Base-by-base conservation (phyloP, 2,113 vertebrate species). In the Donacobius atricapilla region DNA sequence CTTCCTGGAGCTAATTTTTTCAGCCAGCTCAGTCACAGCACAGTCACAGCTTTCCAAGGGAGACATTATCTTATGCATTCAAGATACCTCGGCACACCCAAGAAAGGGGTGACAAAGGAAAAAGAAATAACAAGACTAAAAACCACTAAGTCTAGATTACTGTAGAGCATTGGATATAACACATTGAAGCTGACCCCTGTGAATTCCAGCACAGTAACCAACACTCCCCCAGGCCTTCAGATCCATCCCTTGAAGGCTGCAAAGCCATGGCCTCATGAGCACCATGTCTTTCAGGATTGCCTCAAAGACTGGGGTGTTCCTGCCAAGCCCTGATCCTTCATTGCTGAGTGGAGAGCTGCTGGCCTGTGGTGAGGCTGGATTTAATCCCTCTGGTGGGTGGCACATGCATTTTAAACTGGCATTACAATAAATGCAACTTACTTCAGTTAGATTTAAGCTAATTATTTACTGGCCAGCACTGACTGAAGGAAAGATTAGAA, bases 191-290 rank as follows among this genome's bases (percentile, higher is more conserved):
- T 71, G 69, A 54, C 9, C 13, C 7, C 13, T 42, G 30, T 40
- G 78, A 17, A 39, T 33, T 35, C 30, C 44, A 78, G 61, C 20
- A 53, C 48, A 64, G 6, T 37, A 78, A n/a, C 2, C 27, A 60
- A 44, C 23, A 54, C 13, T 53, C 15, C n/a, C n/a, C 4, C 0
- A 0, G 15, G 51, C n/a, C 64, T 85, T 50, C 23, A 58, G 85
- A 78, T 70, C 75, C 23, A 40, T 11, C 31, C 31, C 20, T 54
- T 33, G 24, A 56, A 15, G 61, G 51, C 23, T 3, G 2, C 20
- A 66, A 65, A 85, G 39, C 35, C 30, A 9, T 2, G n/a, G 24
- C 22, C 28, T 83, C 9, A 1, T 1, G 11, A 82, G 44, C 30
- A 23, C 4, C 28, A 2, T 4, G 19, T 10, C 17, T n/a, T 45